Evolutionary conservation across 23 tunicate species (phyloP), one percentile per base, ranked within the genome.

Genomic region (Diplosoma virens): DNA sequence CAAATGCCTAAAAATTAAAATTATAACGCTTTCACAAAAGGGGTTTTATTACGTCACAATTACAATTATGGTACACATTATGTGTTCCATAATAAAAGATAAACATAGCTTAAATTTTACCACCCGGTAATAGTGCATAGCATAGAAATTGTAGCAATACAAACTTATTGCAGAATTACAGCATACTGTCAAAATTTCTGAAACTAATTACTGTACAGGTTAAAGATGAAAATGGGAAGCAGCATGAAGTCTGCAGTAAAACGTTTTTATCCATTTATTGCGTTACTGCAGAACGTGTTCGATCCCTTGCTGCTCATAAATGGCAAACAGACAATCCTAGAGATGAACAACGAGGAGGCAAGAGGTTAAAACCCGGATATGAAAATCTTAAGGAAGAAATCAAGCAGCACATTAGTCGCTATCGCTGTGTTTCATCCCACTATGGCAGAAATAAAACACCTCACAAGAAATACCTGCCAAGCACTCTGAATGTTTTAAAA

Each of bases 271-370:
- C 70, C 9, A 63, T 63, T 26, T 63, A 26, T 63, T 26, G 70
- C 20, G 5, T 63, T 3, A 29, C 35, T 29, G 35, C 35, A 63
- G 5, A 7, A 6, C 70, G 70, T 63, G 35, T 63, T 63, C 14
- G 36, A 63, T 63, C 33, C 35, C 33, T 63, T 25, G 70, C 35
- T 25, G 14, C 35, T 63, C 70, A 63, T 35, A 63, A 63, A 29
- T 63, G 35, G 33, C 35, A 25, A 25, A 63, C 20, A 34, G 6
- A 5, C 9, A 63, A 63, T 63, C 70, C 70, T 7, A 63, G 70
- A 63, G 11, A 34, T 25, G 70, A 63, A 63, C n/a, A 29, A 35
- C 35, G 70, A 63, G 35, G 70, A 20, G 70, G 70, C 27, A 63
- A 63, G 70, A 63, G 70, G 20, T 26, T 25, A 35, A 63, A 63